Conservation (phyloP, 1,140 invertebrate genomes). For the Drosophila lini region DNA sequence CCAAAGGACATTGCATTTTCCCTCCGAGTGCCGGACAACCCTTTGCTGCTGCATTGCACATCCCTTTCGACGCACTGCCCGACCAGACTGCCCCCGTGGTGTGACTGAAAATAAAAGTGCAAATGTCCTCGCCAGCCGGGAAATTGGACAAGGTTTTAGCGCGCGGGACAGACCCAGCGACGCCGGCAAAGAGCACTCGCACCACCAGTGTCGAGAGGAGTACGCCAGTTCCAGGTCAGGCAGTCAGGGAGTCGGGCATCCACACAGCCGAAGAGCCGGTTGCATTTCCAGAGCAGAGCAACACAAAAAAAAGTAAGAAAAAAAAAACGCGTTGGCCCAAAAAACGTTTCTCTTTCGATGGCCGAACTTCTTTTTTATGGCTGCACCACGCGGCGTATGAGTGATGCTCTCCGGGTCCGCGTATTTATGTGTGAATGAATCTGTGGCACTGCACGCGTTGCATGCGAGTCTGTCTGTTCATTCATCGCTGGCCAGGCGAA, state of each 20-base stretch:
- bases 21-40: constrained; percentile 1
- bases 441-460: constrained; percentile 51
- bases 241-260: constrained; percentile 42
- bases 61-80: constrained; percentile 13
- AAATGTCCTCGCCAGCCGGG: constrained; percentile 65
- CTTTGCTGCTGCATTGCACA: background rate
- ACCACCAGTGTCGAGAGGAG: background rate
- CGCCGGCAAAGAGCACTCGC: constrained; percentile 7
- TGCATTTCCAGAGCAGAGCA: constrained; percentile 23
- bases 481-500: constrained; percentile 47
- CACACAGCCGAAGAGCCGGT: constrained; percentile 4
- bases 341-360: constrained; percentile 52
- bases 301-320: constrained; percentile 1
- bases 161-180: constrained; percentile 14
- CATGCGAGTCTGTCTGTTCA: constrained; percentile 41
- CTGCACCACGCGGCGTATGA: constrained; percentile 68
- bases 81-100: constrained; percentile 24
- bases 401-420: constrained; percentile 50
- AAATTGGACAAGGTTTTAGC: constrained; percentile 49
- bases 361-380: constrained; percentile 51
- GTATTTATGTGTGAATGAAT: constrained; percentile 29
- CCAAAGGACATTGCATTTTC: constrained; percentile 3
- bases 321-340: constrained; percentile 30
- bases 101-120: constrained; percentile 77
- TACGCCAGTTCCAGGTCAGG: constrained; percentile 21